A percentile compares a stretch with the other conserved stretches of the same genome.
Conservation (phyloP, 2,113 vertebrate species). For the Burhinus bistriatus region DNA sequence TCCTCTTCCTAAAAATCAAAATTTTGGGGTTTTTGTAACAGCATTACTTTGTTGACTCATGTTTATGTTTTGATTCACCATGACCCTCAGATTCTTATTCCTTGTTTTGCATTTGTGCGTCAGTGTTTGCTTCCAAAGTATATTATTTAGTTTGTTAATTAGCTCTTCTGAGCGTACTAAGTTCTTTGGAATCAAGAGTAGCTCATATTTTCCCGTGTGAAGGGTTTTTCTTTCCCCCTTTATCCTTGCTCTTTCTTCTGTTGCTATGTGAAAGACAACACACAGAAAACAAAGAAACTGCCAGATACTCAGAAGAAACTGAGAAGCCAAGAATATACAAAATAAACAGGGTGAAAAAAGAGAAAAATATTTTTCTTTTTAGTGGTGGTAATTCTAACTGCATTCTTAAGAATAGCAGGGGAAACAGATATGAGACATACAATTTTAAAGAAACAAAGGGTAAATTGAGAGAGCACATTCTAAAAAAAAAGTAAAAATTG, state of each 20-base stretch:
- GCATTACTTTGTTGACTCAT: neutral
- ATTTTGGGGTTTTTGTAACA: neutral
- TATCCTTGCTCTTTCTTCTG: constrained; percentile 38
- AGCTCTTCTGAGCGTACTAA: constrained; percentile 10
- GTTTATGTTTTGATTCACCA: neutral
- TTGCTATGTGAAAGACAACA: constrained; percentile 55
- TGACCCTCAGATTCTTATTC: constrained; percentile 5
- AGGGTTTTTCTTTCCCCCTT: neutral
- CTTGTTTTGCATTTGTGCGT: neutral
- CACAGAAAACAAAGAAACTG: constrained; percentile 49
- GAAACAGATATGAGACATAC: neutral
- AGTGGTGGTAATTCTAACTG: neutral
- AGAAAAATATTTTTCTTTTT: neutral
- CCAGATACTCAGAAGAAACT: neutral
- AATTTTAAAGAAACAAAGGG: neutral
- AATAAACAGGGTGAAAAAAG: neutral
- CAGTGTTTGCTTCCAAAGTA: neutral
- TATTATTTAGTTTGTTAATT: constrained; percentile 48
- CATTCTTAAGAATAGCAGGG: neutral
- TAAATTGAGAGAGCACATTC: neutral
- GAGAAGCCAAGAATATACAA: neutral
- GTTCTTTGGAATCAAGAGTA: neutral
- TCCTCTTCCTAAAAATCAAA: constrained; percentile 9
- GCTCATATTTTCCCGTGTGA: constrained; percentile 45
- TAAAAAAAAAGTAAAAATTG: neutral